Evolutionary conservation across 2,113 vertebrate genomes (phyloP).

Genomic region (Leiothrix lutea): DNA sequence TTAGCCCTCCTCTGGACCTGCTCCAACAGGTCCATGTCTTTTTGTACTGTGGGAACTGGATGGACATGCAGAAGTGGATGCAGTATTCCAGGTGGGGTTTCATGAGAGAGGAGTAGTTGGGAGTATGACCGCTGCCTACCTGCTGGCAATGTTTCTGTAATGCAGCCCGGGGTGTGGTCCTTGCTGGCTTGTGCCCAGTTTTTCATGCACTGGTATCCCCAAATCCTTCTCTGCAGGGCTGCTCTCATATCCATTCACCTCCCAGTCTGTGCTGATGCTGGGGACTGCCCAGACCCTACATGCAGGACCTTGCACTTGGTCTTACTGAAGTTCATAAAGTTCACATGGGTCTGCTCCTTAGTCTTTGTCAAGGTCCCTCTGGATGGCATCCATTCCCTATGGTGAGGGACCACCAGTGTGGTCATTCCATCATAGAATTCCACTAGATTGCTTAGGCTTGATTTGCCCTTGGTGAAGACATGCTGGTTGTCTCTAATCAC

Average conservation of each 20-base stretch:
- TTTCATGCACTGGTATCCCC: fast-evolving
- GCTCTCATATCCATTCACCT: not conserved
- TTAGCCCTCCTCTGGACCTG: not conserved
- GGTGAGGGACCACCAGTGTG: not conserved
- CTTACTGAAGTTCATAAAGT: not conserved
- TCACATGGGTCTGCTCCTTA: not conserved
- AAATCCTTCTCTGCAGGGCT: not conserved
- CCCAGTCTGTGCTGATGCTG: not conserved
- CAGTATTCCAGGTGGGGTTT: not conserved
- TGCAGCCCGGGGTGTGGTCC: not conserved
- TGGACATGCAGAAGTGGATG: not conserved
- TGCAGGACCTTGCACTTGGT: not conserved
- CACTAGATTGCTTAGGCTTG: not conserved
- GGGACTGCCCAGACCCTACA: not conserved
- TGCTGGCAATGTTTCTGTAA: not conserved
- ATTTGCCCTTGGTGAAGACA: not conserved
- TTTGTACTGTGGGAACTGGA: not conserved
- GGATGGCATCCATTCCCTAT: not conserved
- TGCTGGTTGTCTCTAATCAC: not conserved
- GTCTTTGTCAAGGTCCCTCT: not conserved
- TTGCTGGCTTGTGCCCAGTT: not conserved
- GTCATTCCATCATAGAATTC: not conserved
- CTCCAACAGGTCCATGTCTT: not conserved
- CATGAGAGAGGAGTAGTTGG: fast-evolving
- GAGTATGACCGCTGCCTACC: not conserved